Evolutionary conservation across 2,888 invertebrate species (phyloP), one percentile per base, ranked within the genome.

Genomic region (Xestia ashworthii): DNA sequence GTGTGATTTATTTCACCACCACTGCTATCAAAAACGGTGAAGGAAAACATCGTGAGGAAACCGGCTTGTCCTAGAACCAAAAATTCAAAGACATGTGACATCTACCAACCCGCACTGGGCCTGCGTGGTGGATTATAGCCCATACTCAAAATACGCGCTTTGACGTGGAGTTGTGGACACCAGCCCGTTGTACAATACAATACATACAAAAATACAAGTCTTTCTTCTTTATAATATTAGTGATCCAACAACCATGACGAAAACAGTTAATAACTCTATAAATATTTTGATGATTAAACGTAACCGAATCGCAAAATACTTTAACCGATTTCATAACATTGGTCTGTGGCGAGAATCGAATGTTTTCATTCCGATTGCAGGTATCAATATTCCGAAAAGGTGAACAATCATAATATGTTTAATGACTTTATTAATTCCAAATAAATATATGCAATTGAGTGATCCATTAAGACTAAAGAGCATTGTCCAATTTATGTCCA

Each of bases 301-400:
- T 16, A 50, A 25, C 25, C 44, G 22, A 16, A 73, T 44, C 22
- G 16, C 32, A 22, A 5, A 25, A 62, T 46, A 32, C 9, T 71
- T 44, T n/a, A 41, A 60, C 25, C 78, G 78, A 48, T 55, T 64
- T 38, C 8, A 75, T 58, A 38, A 32, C 32, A 32, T 68, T 71
- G 22, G 32, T 60, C 22, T 65, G 50, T n/a, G 32, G 55, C 66
- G 41, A 55, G 46, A 38, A 44, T 44, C 44, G 44, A 44, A 81
- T 8, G 72, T 69, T 82, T 81, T 72, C 62, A 76, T 76, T 60
- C 25, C n/a, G 60, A 76, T 76, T 76, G 44, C 44, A 44, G 55
- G 70, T 70, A 74, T 71, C 19, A 68, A 69, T 80, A 81, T 69
- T 66, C 19, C 32, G 69, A 66, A 60, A 50, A 48, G 22, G 65